These are phyloP conservation scores for Acropternis orthonyx DNA, from an alignment of 2,797 vertebrate species.

Conservation along the genomic window DNA sequence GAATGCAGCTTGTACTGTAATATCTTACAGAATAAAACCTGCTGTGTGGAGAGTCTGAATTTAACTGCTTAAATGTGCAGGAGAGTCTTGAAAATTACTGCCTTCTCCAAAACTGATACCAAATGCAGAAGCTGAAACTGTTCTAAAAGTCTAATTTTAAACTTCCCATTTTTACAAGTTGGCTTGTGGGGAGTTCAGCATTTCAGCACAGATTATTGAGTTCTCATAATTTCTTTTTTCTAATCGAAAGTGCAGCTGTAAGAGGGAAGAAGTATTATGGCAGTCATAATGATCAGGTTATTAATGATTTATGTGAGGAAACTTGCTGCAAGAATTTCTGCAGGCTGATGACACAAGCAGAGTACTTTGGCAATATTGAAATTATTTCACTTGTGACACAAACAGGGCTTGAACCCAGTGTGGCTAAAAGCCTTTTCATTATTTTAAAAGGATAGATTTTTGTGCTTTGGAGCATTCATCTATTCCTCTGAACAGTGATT, in stretches of 20 bases:
- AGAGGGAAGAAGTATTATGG: neutral
- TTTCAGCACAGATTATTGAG: neutral
- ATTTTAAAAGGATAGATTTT: neutral
- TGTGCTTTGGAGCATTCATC: neutral
- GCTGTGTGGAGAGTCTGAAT: neutral
- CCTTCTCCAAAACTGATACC: neutral
- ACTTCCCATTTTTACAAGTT: neutral
- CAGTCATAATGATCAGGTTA: neutral
- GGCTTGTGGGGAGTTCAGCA: neutral
- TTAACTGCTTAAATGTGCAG: neutral
- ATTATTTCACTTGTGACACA: neutral
- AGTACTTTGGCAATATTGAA: neutral
- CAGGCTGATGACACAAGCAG: neutral
- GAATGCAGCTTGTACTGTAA: neutral
- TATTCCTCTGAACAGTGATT: neutral
- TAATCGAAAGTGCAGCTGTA: neutral
- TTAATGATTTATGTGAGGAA: neutral
- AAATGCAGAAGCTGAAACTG: neutral
- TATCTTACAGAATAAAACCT: neutral
- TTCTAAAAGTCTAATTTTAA: neutral
- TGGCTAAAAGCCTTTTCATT: neutral
- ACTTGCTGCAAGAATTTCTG: constrained; percentile 1
- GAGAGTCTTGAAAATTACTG: neutral
- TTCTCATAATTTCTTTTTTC: neutral
- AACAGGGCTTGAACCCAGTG: neutral